Percentiles rank a stretch among this genome's conserved stretches.
These are phyloP conservation scores for Drosophila littoralis DNA, from an alignment of 1,140 invertebrate species.

Conservation along the genomic window DNA sequence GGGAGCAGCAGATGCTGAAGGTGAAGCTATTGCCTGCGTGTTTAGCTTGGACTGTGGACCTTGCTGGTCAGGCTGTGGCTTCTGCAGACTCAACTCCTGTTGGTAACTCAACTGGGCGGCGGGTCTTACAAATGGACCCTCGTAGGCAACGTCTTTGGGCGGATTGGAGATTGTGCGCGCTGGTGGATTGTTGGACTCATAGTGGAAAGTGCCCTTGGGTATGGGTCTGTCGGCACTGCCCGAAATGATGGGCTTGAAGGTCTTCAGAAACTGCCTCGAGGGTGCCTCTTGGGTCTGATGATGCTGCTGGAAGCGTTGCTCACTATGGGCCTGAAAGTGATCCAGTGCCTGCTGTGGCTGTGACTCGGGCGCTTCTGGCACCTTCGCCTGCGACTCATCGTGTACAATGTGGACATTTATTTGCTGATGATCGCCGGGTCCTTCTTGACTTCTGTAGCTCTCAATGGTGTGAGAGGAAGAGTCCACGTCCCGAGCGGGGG, in stretches of 20 bases:
- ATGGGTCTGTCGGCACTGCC: conserved; percentile 46
- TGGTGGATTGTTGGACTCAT: conserved; percentile 50
- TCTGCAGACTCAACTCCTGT: conserved; percentile 28
- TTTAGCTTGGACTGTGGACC: conserved; percentile 32
- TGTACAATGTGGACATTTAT: conserved; percentile 76
- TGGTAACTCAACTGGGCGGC: conserved; percentile 57
- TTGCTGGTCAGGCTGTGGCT: background rate
- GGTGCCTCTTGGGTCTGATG: conserved; percentile 60
- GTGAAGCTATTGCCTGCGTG: conserved; percentile 61
- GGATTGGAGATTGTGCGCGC: conserved; percentile 12
- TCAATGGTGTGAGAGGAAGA: conserved; percentile 28
- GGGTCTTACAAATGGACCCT: conserved; percentile 23
- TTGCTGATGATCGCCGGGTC: conserved; percentile 62
- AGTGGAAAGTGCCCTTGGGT: conserved; percentile 69
- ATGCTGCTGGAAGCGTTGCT: conserved; percentile 53
- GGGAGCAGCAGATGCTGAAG: background rate
- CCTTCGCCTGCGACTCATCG: conserved; percentile 34
- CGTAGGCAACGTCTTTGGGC: conserved; percentile 31
- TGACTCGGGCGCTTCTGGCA: conserved; percentile 12
- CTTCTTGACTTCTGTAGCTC: conserved; percentile 57
- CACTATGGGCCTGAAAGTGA: conserved; percentile 56
- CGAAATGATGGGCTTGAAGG: conserved; percentile 68
- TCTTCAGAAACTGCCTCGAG: conserved; percentile 72
- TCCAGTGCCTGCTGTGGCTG: conserved; percentile 28
- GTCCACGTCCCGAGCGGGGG: conserved; percentile 17